Base-by-base conservation (phyloP, 2,797 vertebrate species). In the Helicolenus hilgendorfi region DNA sequence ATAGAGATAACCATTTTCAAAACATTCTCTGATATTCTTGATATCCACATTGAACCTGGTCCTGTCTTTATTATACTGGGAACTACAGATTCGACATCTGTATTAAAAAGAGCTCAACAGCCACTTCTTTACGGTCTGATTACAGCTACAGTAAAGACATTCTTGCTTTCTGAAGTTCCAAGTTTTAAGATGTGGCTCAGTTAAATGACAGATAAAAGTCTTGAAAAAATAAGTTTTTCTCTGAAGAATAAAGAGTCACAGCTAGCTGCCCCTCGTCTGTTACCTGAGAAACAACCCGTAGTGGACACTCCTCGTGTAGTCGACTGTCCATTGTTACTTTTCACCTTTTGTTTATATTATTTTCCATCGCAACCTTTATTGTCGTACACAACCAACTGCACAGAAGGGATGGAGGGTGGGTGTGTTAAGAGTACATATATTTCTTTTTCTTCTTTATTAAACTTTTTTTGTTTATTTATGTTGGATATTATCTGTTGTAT, bases 401-500 rank as follows among this genome's bases (percentile, higher is more conserved):
- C 33, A 24, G 33, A 65, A 4, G 0, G 1, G 15, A 1, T 7
- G 59, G 59, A 31, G 18, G 9, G 9, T 62, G 56, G 24, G 31
- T 11, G 31, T 62, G 27, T 62, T 58, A 26, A 26, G 22, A 20
- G 15, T 62, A 62, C 15, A 62, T 18, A 0, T 18, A 60, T 31
- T 20, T 10, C 2, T 26, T 58, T 58, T 49, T 49, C 7, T 49
- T 49, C 18, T 49, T 49, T 20, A 20, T 0, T 49, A 2, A 49
- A 11, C 24, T 26, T 56, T 26, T 58, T 58, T 56, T 15, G 53
- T 56, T 49, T 49, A 56, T 56, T 49, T 49, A 22, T 22, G 9
- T 26, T 26, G 55, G 55, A 26, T 0, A 58, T 5, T 0, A 56
- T 56, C 56, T 0, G 55, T 58, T 26, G 22, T 26, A 58, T 58